These are phyloP conservation scores for Cirrhinus mrigala DNA, from an alignment of 2,797 vertebrate species.

Conservation along the genomic window DNA sequence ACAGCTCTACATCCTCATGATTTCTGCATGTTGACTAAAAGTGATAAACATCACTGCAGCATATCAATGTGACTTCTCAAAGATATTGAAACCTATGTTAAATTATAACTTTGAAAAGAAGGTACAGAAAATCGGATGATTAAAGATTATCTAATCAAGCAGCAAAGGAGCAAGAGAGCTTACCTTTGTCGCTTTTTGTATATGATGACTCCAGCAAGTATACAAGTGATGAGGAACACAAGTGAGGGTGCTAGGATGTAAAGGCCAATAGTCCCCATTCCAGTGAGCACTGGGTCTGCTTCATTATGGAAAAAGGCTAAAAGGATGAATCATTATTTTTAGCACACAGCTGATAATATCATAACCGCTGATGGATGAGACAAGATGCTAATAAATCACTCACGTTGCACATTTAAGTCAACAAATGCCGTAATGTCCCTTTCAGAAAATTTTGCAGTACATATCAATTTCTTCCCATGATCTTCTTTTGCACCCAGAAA, in stretches of 20 bases:
- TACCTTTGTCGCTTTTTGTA: constrained; percentile 16
- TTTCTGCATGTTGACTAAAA: background rate
- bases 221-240: constrained; percentile 19
- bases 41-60: too few relatives aligned
- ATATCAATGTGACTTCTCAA: background rate
- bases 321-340: background rate
- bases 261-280: constrained; percentile 24
- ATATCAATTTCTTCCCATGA: constrained; percentile 65
- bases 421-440: constrained; percentile 55
- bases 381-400: constrained; percentile 43
- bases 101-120: background rate
- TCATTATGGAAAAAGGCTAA: background rate
- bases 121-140: background rate
- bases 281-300: background rate
- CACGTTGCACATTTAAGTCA: constrained; percentile 61
- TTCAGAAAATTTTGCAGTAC: constrained; percentile 61
- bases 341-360: background rate
- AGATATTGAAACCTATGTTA: background rate
- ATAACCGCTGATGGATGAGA: background rate
- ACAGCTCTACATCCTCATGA: background rate
- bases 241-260: constrained; percentile 28
- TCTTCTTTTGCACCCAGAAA: constrained; percentile 66
- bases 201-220: constrained; percentile 28
- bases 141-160: background rate
- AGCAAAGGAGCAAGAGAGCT: background rate